Evolutionary conservation across 2,888 invertebrate species (phyloP), one percentile per base, ranked within the genome.

Genomic region (Octodonta nipae): DNA sequence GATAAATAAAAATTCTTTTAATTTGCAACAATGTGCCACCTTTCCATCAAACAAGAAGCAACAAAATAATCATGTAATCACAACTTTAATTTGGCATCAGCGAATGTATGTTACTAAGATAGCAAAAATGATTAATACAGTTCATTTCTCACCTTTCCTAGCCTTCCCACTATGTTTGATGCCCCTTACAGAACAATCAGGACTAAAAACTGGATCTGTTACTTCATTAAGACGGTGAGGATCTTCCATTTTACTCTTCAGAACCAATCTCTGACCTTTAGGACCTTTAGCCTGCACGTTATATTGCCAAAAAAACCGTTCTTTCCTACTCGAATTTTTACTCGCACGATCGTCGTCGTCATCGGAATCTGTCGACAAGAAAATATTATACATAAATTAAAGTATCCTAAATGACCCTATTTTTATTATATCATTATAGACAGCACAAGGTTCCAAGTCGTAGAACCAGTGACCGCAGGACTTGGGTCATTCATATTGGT

Each of bases 281-380:
- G 95, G 92, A 2, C 96, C 93, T 64, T 96, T 92, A 2, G 93
- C 86, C 64, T 95, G 95, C 1, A 93, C 89, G 66, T 96, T 96
- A 61, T 96, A 96, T 60, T 95, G 95, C 95, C 96, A 96, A 60
- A 96, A 95, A 63, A 73, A 93, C 38, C 81, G 72, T 54, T 89
- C 88, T 47, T 79, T 84, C 59, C 84, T 86, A 30, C 48, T 50
- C n/a, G 40, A 17, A 26, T 13, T 13, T 58, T 71, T 36, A 26
- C 31, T 35, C 2, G 37, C 31, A 7, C 68, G 61, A 20, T 67
- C 64, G 38, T 77, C 76, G 44, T 77, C 69, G 30, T 64, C 74
- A 53, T 75, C 77, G 10, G 76, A 75, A 52, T 78, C 78, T 71
- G 58, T n/a, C n/a, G n/a, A n/a, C n/a, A n/a, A n/a, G n/a, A n/a